Evolutionary conservation across 2,888 invertebrate genomes (phyloP), one percentile per base, ranked within the genome.

Genomic region (Automeris io): DNA sequence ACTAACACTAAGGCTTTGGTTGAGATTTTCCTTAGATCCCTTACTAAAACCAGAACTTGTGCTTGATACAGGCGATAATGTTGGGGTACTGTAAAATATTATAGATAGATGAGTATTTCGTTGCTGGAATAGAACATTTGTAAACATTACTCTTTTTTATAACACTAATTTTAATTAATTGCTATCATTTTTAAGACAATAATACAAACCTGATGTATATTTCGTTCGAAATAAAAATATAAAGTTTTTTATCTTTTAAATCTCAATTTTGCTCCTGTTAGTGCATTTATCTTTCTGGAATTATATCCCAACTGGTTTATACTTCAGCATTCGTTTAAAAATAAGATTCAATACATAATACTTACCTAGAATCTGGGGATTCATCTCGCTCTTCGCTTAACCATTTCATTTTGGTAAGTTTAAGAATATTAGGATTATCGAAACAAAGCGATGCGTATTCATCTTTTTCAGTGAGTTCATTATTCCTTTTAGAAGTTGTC

Each of bases 381-480:
- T 55, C 72, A 1, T 65, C 62, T 12, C 61, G 61, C 8, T 61
- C 63, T 51, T 82, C 80, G 8, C 72, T 70, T 1, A 85, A 68
- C 83, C 85, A 85, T 46, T 76, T 81, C 77, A 79, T 81, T 63
- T 76, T 77, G 1, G 82, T 83, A 24, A 82, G 47, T 49, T 75
- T 74, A 2, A 83, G 49, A 34, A 78, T 52, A 40, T 74, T 80
- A 6, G 75, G 70, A 33, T 73, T 75, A 9, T 51, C 55, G 5
- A 47, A 49, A 12, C 46, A 35, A 31, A 47, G 34, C 7, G 48
- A 44, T 33, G 44, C 41, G 11, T 47, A 16, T 12, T 47, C 53
- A 32, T 61, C 54, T 18, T 40, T 49, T 13, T 68, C 63, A 8
- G 59, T 52, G 19, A 40, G 29, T 21, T 62, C 61, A 38, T 49